A percentile compares a stretch with the other conserved stretches of the same genome.
phyloP scores from a whole-genome alignment of 2,888 invertebrate species.

The Microplitis manilae region DNA sequence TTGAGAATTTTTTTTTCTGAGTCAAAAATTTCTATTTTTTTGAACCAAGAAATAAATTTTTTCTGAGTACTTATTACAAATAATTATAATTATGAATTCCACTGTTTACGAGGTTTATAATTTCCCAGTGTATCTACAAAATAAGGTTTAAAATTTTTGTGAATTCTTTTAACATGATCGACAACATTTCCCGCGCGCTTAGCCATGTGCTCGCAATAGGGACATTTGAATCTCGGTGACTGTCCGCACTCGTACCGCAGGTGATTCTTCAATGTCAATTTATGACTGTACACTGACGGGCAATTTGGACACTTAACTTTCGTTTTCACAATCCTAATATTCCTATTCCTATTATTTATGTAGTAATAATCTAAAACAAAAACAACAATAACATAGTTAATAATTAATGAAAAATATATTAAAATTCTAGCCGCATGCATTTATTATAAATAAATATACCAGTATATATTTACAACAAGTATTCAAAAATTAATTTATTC shows the following conservation, averaged over 20 bases:
- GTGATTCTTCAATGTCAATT: conserved; percentile 64
- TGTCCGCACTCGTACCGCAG: conserved; percentile 69
- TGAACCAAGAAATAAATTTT: too few species aligned
- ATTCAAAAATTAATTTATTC: too few species aligned
- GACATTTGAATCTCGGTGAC: conserved; percentile 68
- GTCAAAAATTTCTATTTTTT: too few species aligned
- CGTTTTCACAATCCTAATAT: background rate
- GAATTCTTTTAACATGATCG: conserved; percentile 79
- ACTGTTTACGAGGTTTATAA: conserved; percentile 11
- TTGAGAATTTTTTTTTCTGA: too few species aligned
- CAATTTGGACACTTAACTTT: conserved; percentile 43
- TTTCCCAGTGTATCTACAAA: conserved; percentile 23
- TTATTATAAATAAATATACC: too few species aligned
- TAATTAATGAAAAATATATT: too few species aligned
- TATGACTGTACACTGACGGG: conserved; percentile 61
- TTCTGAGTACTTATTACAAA: too few species aligned
- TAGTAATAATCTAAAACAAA: too few species aligned
- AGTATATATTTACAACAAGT: too few species aligned
- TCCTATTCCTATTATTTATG: background rate
- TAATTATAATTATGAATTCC: background rate
- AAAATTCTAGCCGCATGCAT: too few species aligned
- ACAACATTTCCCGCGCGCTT: conserved; percentile 76
- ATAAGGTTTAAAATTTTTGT: conserved; percentile 26
- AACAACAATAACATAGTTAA: too few species aligned
- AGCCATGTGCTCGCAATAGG: conserved; percentile 61